Base-by-base conservation (phyloP, 2,888 invertebrate species). In the Troides helena region DNA sequence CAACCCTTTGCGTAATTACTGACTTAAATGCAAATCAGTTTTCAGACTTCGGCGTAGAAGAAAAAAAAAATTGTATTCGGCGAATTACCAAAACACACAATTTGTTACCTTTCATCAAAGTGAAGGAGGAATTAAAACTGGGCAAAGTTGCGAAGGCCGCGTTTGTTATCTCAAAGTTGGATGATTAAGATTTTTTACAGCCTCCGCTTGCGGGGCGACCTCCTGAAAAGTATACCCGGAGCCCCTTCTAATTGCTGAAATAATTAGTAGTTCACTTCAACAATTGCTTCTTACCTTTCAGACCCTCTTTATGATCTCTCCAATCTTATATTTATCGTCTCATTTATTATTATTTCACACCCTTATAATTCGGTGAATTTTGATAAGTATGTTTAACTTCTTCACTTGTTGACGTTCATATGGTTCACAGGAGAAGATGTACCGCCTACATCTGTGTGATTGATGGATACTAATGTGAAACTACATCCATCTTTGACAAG, bases 181-280 rank as follows among this genome's bases (percentile, higher is more conserved):
- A 84, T 86, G 86, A 89, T 89, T 89, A 88, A 85, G 86, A 85
- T 85, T 85, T 87, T 85, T 83, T 80, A 75, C 75, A 69, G 68
- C 69, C 71, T 67, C 74, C 72, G 76, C 75, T 75, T 75, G 78
- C 80, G 80, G 85, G 87, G 85, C 82, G 85, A 82, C 80, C 83
- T 74, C 57, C 64, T 76, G 80, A 81, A 81, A 85, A 86, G 80
- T 81, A 82, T 80, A 73, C 73, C 67, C 74, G 73, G 80, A 83
- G 80, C 85, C 79, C 76, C 76, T 78, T 81, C 80, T 88, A 88
- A 90, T 89, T 90, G 85, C 86, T 85, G 80, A 81, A 87, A 86
- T 87, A 89, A 90, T 90, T 89, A 89, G 87, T 83, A 83, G 85
- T 81, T 86, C 87, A 86, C 86, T 89, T 80, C 82, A 81, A 81